Conservation (phyloP, 2,113 vertebrate genomes). For the Mobula hypostoma region DNA sequence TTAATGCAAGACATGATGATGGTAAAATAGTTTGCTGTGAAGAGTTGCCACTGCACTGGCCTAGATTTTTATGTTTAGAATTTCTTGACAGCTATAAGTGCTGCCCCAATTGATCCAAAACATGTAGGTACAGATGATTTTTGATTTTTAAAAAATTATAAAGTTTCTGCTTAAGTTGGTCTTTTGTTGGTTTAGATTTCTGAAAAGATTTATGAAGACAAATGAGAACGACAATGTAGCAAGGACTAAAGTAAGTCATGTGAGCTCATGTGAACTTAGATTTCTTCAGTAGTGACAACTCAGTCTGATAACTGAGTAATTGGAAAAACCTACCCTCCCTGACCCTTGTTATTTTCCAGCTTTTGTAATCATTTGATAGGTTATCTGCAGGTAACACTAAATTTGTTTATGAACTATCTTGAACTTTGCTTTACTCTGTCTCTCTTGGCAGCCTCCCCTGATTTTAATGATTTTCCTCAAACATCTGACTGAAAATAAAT, state of each 20-base stretch:
- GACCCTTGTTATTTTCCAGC: background rate
- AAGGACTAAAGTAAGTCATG: background rate
- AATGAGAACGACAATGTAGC: background rate
- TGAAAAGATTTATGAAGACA: background rate
- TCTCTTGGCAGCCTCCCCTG: background rate
- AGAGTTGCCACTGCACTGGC: too few species aligned
- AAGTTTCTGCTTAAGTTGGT: background rate
- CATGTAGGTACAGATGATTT: background rate
- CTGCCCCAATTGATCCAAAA: too few species aligned
- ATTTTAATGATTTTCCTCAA: background rate
- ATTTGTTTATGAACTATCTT: background rate
- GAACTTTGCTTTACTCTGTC: background rate
- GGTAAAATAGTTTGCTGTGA: too few species aligned
- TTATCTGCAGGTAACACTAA: background rate
- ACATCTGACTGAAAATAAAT: background rate
- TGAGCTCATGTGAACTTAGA: background rate
- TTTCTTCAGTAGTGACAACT: background rate
- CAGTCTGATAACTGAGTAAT: background rate
- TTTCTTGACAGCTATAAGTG: too few species aligned
- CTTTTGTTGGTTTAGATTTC: background rate
- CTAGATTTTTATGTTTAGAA: too few species aligned
- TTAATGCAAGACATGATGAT: too few species aligned
- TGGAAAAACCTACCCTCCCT: background rate
- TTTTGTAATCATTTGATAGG: background rate
- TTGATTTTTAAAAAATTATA: background rate